Evolutionary conservation across 2,888 invertebrate species (phyloP), one percentile per base, ranked within the genome.

Genomic region (Brassicogethes aeneus): DNA sequence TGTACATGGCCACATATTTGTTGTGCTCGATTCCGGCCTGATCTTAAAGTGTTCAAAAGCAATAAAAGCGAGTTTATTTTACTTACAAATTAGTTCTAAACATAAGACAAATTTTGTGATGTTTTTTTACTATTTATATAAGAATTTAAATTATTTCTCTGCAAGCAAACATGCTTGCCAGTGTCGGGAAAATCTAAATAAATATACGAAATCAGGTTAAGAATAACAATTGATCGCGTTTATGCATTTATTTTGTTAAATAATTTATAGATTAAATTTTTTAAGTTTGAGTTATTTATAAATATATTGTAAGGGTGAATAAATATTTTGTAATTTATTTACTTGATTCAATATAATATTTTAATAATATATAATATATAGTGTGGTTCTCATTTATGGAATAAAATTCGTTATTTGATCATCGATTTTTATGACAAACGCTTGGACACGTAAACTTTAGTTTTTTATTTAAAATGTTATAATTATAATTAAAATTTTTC

Each of bases 31-130:
- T 7, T 23, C 23, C 23, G 10, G 23, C 23, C 10, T 10, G 5
- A 23, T 23, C 23, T 23, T 23, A 47, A 52, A 51, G 50, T 23
- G 23, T 23, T 23, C 5, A 55, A 51, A 54, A 46, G 49, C 55
- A 59, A 60, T 62, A 58, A 58, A 56, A 52, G 33, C 16, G 46
- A n/a, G 63, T 61, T 63, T 63, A 61, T 63, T 63, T 60, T 55
- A 50, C 52, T 53, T 54, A 43, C 56, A 56, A 62, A 61, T 62
- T 60, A 61, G 60, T 60, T 58, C 46, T 50, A 51, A 53, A 51
- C 57, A 48, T 54, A 42, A 48, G 45, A 52, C 47, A 52, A 54
- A 51, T 52, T 51, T 48, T 51, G 46, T 44, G 48, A 42, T 42
- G 43, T 37, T 38, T 37, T 41, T 44, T 42, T 36, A 42, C 41